Conservation (phyloP, 2,797 vertebrate species). For the Aplochiton taeniatus region DNA sequence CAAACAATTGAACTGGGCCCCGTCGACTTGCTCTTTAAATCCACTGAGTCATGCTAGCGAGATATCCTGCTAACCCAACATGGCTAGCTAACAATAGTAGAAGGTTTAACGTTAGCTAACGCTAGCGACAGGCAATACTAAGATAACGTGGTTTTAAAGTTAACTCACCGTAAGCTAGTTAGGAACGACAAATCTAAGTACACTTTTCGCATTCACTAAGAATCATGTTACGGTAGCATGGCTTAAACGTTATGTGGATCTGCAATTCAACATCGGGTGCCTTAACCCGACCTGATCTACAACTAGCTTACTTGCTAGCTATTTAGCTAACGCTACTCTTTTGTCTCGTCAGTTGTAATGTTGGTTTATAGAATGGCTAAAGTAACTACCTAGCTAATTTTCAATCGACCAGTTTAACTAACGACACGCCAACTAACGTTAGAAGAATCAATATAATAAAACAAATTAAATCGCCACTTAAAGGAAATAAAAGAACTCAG, state of each 20-base stretch:
- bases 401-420: neutral
- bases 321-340: neutral
- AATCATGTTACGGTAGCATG: neutral
- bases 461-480: too few species aligned
- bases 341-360: neutral
- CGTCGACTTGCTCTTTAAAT: conserved; percentile 60
- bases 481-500: too few species aligned
- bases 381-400: neutral
- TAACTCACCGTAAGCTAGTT: neutral
- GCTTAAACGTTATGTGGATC: neutral
- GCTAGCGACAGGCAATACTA: neutral
- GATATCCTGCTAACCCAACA: conserved; percentile 18
- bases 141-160: neutral
- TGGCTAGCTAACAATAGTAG: neutral
- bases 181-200: neutral
- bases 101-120: neutral
- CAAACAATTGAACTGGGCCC: conserved; percentile 51
- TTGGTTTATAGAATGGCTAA: neutral
- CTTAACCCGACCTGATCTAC: neutral
- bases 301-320: neutral
- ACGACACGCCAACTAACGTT: neutral
- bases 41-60: conserved; percentile 81
- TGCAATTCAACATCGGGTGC: neutral
- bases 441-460: too few species aligned
- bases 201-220: too few species aligned